Evolutionary conservation across 2,888 invertebrate species (phyloP).

Genomic region (Petrophora chlorosata): DNA sequence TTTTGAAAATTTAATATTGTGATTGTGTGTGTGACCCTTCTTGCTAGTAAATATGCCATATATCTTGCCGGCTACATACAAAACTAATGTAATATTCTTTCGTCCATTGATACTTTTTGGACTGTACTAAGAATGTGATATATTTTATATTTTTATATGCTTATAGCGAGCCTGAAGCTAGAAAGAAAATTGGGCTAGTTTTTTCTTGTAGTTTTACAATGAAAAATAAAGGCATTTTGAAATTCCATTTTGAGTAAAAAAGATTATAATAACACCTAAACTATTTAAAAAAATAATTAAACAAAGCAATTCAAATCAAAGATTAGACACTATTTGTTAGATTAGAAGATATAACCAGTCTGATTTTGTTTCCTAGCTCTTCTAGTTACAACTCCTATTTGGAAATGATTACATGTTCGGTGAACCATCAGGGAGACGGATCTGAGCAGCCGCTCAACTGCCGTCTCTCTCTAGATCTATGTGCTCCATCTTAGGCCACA

Average conservation of each 20-base stretch:
- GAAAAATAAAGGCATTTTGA: too few relatives aligned
- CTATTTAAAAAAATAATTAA: neutral
- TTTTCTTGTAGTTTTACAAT: too few relatives aligned
- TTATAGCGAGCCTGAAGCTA: neutral
- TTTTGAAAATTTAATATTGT: neutral
- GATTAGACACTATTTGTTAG: too few relatives aligned
- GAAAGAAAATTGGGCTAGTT: conserved; percentile 1
- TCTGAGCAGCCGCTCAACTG: too few relatives aligned
- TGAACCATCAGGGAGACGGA: too few relatives aligned
- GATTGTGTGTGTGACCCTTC: too few relatives aligned
- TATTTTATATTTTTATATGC: conserved; percentile 43
- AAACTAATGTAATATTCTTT: neutral
- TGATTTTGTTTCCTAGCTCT: neutral
- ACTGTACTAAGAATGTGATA: conserved; percentile 37
- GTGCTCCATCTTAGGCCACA: too few relatives aligned
- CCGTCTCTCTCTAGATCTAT: too few relatives aligned
- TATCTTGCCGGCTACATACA: conserved; percentile 1
- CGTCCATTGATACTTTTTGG: conserved; percentile 9
- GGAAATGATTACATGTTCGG: neutral
- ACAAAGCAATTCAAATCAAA: neutral
- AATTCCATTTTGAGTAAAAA: neutral
- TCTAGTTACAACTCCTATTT: conserved; percentile 1
- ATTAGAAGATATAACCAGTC: too few relatives aligned
- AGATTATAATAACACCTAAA: neutral
- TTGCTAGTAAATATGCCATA: conserved; percentile 1